Percentiles rank a stretch among this genome's conserved stretches.
phyloP scores from a whole-genome alignment of 2,888 invertebrate genomes.

The Andrena camellia region DNA sequence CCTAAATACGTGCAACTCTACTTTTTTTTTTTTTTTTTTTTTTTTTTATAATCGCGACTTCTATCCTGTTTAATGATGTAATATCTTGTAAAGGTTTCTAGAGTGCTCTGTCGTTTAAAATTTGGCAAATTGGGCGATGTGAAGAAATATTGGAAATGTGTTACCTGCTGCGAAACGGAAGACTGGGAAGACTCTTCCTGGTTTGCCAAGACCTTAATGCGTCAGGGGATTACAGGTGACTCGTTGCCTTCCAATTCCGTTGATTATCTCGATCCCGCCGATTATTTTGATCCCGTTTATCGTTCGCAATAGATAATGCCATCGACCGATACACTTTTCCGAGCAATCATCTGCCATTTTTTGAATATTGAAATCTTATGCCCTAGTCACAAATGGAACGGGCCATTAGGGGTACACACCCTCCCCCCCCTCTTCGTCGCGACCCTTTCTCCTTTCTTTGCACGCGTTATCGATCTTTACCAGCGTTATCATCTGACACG shows the following conservation, averaged over 20 bases:
- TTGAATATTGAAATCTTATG: not conserved
- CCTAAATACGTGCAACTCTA: too few species aligned
- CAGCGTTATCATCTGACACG: not conserved
- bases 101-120: too few species aligned
- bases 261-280: not conserved
- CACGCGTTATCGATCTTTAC: not conserved
- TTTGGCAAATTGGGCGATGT: too few species aligned
- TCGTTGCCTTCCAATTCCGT: not conserved
- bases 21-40: too few species aligned
- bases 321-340: not conserved
- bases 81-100: too few species aligned
- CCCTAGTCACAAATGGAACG: not conserved
- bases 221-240: not conserved
- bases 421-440: not conserved
- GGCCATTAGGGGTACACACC: not conserved
- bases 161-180: too few species aligned
- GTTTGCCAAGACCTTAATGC: too few species aligned
- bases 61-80: too few species aligned
- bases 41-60: too few species aligned
- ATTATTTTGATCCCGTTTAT: not conserved
- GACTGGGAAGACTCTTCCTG: too few species aligned
- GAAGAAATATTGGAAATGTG: too few species aligned
- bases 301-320: not conserved
- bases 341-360: not conserved
- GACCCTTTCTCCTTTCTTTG: not conserved